A percentile compares a stretch with the other conserved stretches of the same genome.
Conservation (phyloP, 2,797 vertebrate species). For the Enteromius argenteus region DNA sequence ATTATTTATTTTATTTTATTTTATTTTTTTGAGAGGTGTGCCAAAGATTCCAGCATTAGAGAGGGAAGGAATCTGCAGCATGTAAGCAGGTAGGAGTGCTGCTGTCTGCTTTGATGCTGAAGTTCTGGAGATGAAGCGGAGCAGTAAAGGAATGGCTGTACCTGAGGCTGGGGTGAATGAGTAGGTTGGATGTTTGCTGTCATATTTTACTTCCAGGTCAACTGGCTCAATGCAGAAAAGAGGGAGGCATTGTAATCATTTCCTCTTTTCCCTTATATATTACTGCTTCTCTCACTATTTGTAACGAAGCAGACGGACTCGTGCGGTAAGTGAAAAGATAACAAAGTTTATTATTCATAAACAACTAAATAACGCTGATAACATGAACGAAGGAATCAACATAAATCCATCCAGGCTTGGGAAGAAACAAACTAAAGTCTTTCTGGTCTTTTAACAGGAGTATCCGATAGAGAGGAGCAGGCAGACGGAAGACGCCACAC, state of each 20-base stretch:
- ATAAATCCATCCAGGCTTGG: too few species aligned
- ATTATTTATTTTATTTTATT: background rate
- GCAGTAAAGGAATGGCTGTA: conserved; percentile 36
- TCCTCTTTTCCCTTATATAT: conserved; percentile 6
- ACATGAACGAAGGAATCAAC: too few species aligned
- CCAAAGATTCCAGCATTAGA: conserved; percentile 12
- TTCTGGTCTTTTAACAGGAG: too few species aligned
- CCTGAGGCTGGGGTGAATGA: conserved; percentile 48
- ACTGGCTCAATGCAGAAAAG: conserved; percentile 62
- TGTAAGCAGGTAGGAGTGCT: conserved; percentile 27
- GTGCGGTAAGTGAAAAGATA: too few species aligned
- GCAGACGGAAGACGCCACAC: too few species aligned
- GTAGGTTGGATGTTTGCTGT: conserved; percentile 76
- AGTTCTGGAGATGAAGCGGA: conserved; percentile 29
- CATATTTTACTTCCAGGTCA: conserved; percentile 81
- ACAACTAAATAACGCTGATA: too few species aligned
- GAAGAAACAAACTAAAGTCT: too few species aligned
- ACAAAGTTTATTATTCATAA: too few species aligned
- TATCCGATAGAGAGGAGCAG: too few species aligned
- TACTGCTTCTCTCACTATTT: conserved; percentile 21
- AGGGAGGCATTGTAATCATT: conserved; percentile 36
- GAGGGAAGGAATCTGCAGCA: conserved; percentile 36
- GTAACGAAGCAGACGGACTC: too few species aligned
- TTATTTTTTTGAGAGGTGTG: background rate
- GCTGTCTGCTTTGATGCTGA: conserved; percentile 50